A percentile compares a stretch with the other conserved stretches of the same genome.
Evolutionary conservation across 2,888 invertebrate genomes (phyloP).

Genomic region (Cynaeus angustus): DNA sequence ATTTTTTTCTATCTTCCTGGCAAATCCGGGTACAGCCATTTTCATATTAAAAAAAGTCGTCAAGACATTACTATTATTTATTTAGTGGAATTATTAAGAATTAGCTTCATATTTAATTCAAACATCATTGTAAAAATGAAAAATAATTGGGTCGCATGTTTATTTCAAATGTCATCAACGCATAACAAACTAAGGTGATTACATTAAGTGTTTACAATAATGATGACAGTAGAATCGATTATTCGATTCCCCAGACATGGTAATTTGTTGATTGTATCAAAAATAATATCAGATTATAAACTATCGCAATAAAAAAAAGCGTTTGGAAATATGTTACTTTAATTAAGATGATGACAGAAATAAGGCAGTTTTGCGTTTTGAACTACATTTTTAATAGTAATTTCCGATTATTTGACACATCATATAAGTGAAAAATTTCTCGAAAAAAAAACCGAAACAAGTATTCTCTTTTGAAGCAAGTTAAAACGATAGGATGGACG

Average conservation of each 20-base stretch:
- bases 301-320: too few species aligned
- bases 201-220: slow-evolving; percentile 6
- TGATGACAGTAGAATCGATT: slow-evolving; percentile 22
- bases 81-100: not conserved
- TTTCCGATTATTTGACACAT: too few species aligned
- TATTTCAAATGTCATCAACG: slow-evolving; percentile 34
- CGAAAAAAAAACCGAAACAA: too few species aligned
- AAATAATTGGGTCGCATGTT: slow-evolving; percentile 20
- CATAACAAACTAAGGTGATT: slow-evolving; percentile 34
- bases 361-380: too few species aligned
- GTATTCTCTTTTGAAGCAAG: too few species aligned
- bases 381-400: too few species aligned
- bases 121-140: slow-evolving; percentile 10
- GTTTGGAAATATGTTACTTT: too few species aligned
- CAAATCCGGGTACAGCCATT: not conserved
- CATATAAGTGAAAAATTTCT: too few species aligned
- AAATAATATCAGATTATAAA: not conserved
- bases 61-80: not conserved
- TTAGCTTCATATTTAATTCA: not conserved
- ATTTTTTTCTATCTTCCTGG: too few species aligned
- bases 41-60: not conserved
- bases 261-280: slow-evolving; percentile 23
- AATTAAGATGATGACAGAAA: too few species aligned
- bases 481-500: too few species aligned
- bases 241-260: not conserved